These are phyloP conservation scores for Pachycephus smyrnensis DNA, from an alignment of 2,888 invertebrate species.

Conservation along the genomic window DNA sequence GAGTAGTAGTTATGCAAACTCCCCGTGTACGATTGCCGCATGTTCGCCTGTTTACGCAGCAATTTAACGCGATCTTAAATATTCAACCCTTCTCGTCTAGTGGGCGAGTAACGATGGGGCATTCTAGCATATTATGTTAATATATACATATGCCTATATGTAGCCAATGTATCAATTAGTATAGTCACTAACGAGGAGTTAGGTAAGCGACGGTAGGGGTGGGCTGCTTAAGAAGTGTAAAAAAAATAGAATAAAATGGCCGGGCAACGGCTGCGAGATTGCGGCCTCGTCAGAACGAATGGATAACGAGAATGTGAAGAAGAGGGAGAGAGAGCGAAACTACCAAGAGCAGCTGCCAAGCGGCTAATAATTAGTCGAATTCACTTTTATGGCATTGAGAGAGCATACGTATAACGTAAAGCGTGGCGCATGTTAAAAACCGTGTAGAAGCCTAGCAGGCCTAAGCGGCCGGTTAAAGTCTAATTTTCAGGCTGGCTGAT, in stretches of 20 bases:
- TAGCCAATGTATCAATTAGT: neutral
- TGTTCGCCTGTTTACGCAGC: conserved; percentile 37
- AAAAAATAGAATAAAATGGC: neutral
- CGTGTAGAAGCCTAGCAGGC: conserved; percentile 3
- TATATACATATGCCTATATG: neutral
- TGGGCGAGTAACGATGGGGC: neutral
- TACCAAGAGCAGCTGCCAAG: conserved; percentile 38
- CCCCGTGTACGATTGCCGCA: conserved; percentile 16
- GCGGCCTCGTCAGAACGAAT: neutral
- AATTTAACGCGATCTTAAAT: conserved; percentile 26
- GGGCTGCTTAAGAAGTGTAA: neutral
- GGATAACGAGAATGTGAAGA: neutral
- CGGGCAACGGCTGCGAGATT: conserved; percentile 5
- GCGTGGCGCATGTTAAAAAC: neutral
- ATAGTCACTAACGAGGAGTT: neutral
- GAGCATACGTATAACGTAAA: neutral
- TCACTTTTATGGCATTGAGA: conserved; percentile 42
- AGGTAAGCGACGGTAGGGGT: neutral
- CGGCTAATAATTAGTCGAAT: conserved; percentile 46
- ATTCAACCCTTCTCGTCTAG: neutral
- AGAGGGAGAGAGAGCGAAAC: too few species aligned
- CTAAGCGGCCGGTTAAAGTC: conserved; percentile 23
- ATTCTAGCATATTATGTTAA: neutral
- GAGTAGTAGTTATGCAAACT: conserved; percentile 55
- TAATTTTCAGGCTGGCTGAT: conserved; percentile 38